A percentile compares a stretch with the other conserved stretches of the same genome.
These are phyloP conservation scores for Drosophila bunnanda DNA, from an alignment of 2,888 invertebrate species.

Conservation along the genomic window DNA sequence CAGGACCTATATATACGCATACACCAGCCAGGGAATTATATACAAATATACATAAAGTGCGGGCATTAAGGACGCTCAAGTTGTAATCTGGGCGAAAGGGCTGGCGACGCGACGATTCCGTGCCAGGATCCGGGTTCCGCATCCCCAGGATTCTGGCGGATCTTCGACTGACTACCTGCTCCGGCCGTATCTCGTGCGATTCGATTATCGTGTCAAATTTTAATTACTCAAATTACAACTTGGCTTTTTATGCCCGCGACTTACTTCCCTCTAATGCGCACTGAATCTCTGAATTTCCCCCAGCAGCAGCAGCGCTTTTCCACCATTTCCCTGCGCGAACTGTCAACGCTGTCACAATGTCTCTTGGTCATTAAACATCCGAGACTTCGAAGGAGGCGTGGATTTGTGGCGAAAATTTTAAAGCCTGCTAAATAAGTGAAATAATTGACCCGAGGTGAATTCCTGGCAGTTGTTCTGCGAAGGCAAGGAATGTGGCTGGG, in stretches of 20 bases:
- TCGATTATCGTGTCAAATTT: conserved; percentile 80
- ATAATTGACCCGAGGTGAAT: conserved; percentile 67
- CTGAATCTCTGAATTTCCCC: conserved; percentile 13
- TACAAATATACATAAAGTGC: conserved; percentile 47
- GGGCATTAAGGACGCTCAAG: conserved; percentile 60
- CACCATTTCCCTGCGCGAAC: conserved; percentile 48
- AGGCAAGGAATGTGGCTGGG: conserved; percentile 26
- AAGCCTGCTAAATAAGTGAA: conserved; percentile 66
- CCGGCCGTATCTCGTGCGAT: conserved; percentile 31
- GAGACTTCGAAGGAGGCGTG: conserved; percentile 25
- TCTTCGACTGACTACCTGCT: conserved; percentile 14
- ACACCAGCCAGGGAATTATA: conserved; percentile 34
- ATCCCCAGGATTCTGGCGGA: conserved; percentile 4
- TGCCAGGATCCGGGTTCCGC: conserved; percentile 25
- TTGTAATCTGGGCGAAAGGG: conserved; percentile 62
- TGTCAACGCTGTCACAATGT: conserved; percentile 71
- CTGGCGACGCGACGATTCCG: conserved; percentile 36
- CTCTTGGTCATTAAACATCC: conserved; percentile 75
- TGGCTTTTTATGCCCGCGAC: conserved; percentile 70
- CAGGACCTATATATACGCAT: conserved; percentile 41
- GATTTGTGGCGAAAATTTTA: conserved; percentile 54
- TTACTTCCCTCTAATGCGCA: conserved; percentile 49
- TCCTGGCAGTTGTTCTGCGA: conserved; percentile 6
- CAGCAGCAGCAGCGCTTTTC: background rate
- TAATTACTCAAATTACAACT: conserved; percentile 78